Evolutionary conservation across 1,140 invertebrate species (phyloP), one percentile per base, ranked within the genome.

Genomic region (Nephila pilipes): DNA sequence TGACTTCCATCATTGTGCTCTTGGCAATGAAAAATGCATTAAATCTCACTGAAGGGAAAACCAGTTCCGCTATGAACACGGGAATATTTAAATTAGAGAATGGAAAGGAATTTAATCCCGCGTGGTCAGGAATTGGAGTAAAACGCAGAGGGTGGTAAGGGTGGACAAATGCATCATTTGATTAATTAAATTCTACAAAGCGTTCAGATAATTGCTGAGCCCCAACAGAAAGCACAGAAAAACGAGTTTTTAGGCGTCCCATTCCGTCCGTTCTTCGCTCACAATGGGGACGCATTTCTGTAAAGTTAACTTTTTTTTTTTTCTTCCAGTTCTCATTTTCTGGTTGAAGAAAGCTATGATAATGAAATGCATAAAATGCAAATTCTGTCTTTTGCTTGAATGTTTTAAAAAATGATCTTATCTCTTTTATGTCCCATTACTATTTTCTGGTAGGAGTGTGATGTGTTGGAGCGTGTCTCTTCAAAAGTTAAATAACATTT

Each of bases 121-220:
- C 38, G 54, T n/a, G 36, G 46, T 57, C 81, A 83, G 46, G n/a
- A 29, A 55, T 32, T 12, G 81, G 22, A 81, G 36, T 36, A 25
- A 14, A 57, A 55, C 55, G 22, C 16, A 25, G n/a, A 83, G 22
- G 54, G 25, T 22, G 14, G 18, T 55, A 22, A 14, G n/a, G 54
- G 38, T 2, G 69, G 29, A 75, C 38, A 83, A 83, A 83, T 83
- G 81, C 81, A 83, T 57, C 81, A 83, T 83, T 55, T 83, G 36
- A 83, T 83, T 83, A 83, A 83, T 83, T 83, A 83, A 83, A 83
- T 22, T 83, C 81, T 29, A 83, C 81, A 83, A 83, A 83, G 81
- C 81, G 54, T 83, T 83, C 46, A 57, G 54, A 83, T 83, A 83
- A 83, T 83, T 83, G 81, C 36, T 55, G 20, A 54, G 25, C 46